Conservation (phyloP, 2,888 invertebrate species). For the Microctonus brassicae region DNA sequence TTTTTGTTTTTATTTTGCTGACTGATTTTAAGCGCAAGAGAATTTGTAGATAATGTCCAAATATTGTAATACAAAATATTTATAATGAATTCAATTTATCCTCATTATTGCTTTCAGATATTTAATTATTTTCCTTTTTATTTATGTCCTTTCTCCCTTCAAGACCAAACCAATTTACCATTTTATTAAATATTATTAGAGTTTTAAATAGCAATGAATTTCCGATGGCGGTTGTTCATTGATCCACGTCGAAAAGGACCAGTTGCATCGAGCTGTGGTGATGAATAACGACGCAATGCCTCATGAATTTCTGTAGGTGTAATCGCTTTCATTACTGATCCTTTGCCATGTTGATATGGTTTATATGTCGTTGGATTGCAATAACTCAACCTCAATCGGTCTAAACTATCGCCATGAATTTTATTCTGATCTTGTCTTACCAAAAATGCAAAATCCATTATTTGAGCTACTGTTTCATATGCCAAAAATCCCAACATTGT, state of each 20-base stretch:
- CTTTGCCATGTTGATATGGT: conserved; percentile 63
- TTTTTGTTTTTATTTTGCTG: conserved; percentile 16
- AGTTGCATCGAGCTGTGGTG: conserved; percentile 72
- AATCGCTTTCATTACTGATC: conserved; percentile 76
- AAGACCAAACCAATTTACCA: not conserved
- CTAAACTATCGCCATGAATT: conserved; percentile 78
- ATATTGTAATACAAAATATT: conserved; percentile 45
- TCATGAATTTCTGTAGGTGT: conserved; percentile 87
- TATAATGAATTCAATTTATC: conserved; percentile 27
- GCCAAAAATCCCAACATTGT: conserved; percentile 88
- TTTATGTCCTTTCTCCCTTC: no score
- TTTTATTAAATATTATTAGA: not conserved
- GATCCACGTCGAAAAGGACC: conserved; percentile 66
- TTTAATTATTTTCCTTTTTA: not conserved
- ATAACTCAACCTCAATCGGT: conserved; percentile 76
- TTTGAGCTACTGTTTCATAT: conserved; percentile 91
- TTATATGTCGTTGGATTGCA: conserved; percentile 73
- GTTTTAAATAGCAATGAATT: conserved; percentile 52
- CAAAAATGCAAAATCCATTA: conserved; percentile 86
- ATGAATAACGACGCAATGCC: conserved; percentile 81
- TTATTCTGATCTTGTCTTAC: conserved; percentile 83
- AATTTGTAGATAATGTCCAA: conserved; percentile 48
- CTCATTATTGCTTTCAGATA: not conserved
- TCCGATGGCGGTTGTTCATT: conserved; percentile 59
- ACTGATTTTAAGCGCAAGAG: conserved; percentile 36